phyloP scores from a whole-genome alignment of 2,888 invertebrate species.

The Andrena fulva region DNA sequence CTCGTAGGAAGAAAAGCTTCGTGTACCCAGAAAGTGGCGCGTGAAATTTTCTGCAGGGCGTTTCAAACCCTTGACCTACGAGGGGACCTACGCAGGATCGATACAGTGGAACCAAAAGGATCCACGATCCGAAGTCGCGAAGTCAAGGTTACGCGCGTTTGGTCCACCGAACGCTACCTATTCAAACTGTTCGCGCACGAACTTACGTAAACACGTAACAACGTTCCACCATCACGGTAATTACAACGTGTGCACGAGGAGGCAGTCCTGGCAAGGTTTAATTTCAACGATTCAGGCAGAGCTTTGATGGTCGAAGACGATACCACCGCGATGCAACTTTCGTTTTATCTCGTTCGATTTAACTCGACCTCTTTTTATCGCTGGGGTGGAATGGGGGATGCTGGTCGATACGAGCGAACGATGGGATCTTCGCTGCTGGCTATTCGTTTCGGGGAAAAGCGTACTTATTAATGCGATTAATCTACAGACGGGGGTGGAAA shows the following conservation, averaged over 20 bases:
- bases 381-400: neutral
- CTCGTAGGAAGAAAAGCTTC: too few species aligned
- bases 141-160: slow-evolving; percentile 52
- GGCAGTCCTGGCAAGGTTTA: slow-evolving; percentile 12
- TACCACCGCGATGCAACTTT: slow-evolving; percentile 11
- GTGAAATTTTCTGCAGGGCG: too few species aligned
- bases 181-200: slow-evolving; percentile 48
- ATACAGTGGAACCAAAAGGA: slow-evolving; percentile 22
- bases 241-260: slow-evolving; percentile 35
- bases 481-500: too few species aligned
- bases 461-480: too few species aligned
- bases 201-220: slow-evolving; percentile 61
- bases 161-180: slow-evolving; percentile 40
- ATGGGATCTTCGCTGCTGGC: too few species aligned
- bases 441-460: too few species aligned
- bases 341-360: neutral
- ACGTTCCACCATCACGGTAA: slow-evolving; percentile 37
- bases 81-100: slow-evolving; percentile 14
- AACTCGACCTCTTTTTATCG: neutral
- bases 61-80: slow-evolving; percentile 26
- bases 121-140: slow-evolving; percentile 22
- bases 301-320: slow-evolving; percentile 34
- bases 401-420: too few species aligned
- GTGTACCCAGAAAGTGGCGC: too few species aligned
- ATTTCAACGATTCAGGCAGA: slow-evolving; percentile 22